Conservation (phyloP, 2,113 vertebrate genomes). For the Chamaea fasciata region DNA sequence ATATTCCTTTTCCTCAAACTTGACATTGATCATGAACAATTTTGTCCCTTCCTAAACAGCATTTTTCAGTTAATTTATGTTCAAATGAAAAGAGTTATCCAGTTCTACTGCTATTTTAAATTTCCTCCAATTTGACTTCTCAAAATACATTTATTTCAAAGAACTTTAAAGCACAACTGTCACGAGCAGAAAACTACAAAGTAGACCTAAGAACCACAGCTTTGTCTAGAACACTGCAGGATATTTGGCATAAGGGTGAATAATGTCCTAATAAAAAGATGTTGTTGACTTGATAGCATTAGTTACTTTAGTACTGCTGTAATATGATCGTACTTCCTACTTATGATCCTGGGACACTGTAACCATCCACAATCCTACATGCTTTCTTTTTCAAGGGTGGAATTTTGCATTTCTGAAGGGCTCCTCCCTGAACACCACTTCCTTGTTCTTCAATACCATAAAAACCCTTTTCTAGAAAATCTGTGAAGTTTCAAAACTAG, state of each 20-base stretch:
- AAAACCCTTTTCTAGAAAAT: neutral
- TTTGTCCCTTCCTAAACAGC: neutral
- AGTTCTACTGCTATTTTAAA: neutral
- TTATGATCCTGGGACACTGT: neutral
- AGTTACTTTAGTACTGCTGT: neutral
- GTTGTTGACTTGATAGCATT: neutral
- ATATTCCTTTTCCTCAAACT: neutral
- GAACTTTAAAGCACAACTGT: neutral
- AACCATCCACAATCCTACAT: neutral
- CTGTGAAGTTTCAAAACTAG: neutral
- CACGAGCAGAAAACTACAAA: neutral
- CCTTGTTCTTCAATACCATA: neutral
- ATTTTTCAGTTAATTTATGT: neutral
- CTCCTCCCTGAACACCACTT: neutral
- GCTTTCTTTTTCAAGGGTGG: neutral
- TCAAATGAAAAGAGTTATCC: neutral
- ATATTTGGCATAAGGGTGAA: neutral
- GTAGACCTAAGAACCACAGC: neutral
- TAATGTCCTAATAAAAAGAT: neutral
- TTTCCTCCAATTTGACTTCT: neutral
- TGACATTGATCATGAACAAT: neutral
- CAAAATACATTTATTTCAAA: neutral
- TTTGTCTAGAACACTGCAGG: neutral
- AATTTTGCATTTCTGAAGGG: neutral
- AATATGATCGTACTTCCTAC: neutral